A percentile compares a stretch with the other conserved stretches of the same genome.
Conservation (phyloP, 2,113 vertebrate species). For the Gambusia affinis region DNA sequence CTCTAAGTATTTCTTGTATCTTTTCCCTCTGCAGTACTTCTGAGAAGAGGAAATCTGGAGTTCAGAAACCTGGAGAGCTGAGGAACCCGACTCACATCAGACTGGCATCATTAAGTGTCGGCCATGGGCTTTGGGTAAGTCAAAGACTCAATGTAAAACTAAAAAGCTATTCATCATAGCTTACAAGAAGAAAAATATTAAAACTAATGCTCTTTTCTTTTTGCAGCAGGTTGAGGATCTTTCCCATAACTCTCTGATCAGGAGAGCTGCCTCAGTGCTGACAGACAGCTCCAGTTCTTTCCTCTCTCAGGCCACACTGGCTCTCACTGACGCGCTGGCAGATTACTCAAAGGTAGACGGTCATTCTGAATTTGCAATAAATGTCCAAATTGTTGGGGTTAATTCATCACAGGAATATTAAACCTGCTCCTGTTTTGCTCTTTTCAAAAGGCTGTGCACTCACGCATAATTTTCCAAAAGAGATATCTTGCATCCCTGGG, state of each 20-base stretch:
- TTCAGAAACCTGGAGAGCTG: slow-evolving; percentile 35
- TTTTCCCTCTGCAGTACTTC: slow-evolving; percentile 36
- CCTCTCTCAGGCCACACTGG: slow-evolving; percentile 80
- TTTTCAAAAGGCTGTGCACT: slow-evolving; percentile 74
- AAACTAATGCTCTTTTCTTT: not conserved
- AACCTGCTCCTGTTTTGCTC: slow-evolving; percentile 4
- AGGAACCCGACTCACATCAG: slow-evolving; percentile 35
- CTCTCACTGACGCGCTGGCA: slow-evolving; percentile 73
- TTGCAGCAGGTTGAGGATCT: slow-evolving; percentile 73
- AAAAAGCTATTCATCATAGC: not conserved
- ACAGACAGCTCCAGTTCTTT: slow-evolving; percentile 79
- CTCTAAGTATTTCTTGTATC: not conserved
- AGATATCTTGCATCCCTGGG: slow-evolving; percentile 74
- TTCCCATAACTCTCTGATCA: slow-evolving; percentile 78
- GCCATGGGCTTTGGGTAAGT: slow-evolving; percentile 51
- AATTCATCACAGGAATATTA: not conserved
- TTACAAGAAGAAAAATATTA: not conserved
- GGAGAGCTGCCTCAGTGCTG: slow-evolving; percentile 76
- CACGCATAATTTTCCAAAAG: slow-evolving; percentile 78
- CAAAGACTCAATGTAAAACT: not conserved
- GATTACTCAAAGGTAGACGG: slow-evolving; percentile 78
- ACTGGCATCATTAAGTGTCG: slow-evolving; percentile 51
- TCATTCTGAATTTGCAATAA: not conserved
- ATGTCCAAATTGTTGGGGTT: not conserved
- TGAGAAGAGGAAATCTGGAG: slow-evolving; percentile 33